Evolutionary conservation across 1,140 invertebrate species (phyloP), one percentile per base, ranked within the genome.

Genomic region (Dryas iulia): DNA sequence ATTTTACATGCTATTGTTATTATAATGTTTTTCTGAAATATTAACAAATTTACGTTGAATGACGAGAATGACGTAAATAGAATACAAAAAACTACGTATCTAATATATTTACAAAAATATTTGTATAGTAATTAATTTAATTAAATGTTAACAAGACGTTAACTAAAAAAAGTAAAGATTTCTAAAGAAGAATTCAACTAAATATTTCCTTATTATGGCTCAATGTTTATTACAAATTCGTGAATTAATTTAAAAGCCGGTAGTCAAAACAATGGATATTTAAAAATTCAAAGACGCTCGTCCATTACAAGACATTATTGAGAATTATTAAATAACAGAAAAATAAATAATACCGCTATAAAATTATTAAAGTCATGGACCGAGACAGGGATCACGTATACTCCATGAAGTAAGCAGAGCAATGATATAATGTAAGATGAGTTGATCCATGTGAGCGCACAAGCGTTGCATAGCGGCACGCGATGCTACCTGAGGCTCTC

Each of bases 361-460:
- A 57, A 67, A 76, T 61, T 78, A 78, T 82, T 54, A 71, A 82
- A 79, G 69, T 73, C 73, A 80, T 62, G 54, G 70, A 83, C 69
- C 82, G 79, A 77, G 78, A 72, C 82, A 18, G 71, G 72, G 57
- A 25, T 26, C 26, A 54, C 18, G 23, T 64, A 71, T 80, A 73
- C 66, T 63, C 59, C 59, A 68, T 72, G 56, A 59, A 59, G 74
- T 73, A 72, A 76, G 69, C 68, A 71, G 65, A 67, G 66, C 76
- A 81, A 78, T 82, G 77, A 84, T 82, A 76, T 81, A 82, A 83
- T 76, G 39, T 47, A 11, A 47, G 24, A 56, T 26, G 24, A 26
- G 53, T 25, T 56, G 53, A 10, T 24, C n/a, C 53, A 56, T n/a
- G 21, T 56, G 53, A 56, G 53, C 53, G 53, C 23, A 6, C 53